These are phyloP conservation scores for Rhagoletis zephyria DNA, from an alignment of 1,140 invertebrate species.

Conservation along the genomic window DNA sequence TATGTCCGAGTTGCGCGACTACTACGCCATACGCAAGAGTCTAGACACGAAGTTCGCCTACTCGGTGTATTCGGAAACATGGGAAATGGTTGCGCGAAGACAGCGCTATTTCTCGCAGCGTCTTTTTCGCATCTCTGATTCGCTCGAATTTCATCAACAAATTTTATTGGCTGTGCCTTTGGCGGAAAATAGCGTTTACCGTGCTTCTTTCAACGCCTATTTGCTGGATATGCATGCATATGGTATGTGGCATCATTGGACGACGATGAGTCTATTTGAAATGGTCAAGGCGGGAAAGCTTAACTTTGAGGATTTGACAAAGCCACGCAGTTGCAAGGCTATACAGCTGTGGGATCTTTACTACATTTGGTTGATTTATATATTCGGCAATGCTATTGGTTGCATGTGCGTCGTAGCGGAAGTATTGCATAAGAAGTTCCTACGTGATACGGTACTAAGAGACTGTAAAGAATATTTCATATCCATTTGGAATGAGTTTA, in stretches of 20 bases:
- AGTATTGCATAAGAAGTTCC: not conserved
- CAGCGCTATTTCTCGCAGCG: constrained; percentile 12
- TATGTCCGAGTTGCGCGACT: not conserved
- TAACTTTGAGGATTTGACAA: not conserved
- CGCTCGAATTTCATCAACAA: constrained; percentile 2
- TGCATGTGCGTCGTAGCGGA: not conserved
- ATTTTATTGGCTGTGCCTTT: constrained; percentile 29
- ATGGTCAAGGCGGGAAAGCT: constrained; percentile 37
- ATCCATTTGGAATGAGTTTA: not conserved
- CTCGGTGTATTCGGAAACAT: not conserved
- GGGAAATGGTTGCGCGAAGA: constrained; percentile 10
- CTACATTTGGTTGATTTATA: constrained; percentile 40
- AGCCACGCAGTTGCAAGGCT: not conserved
- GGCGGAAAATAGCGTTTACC: constrained; percentile 53
- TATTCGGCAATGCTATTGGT: not conserved
- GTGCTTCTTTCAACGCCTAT: constrained; percentile 17
- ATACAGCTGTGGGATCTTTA: not conserved
- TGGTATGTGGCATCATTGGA: constrained; percentile 51
- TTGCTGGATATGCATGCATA: constrained; percentile 32
- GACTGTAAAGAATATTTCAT: not conserved
- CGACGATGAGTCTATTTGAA: not conserved
- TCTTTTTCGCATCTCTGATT: constrained; percentile 11
- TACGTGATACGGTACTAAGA: no score
- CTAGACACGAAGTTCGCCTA: constrained; percentile 4
- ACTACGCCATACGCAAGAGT: constrained; percentile 9